Evolutionary conservation across 2,113 vertebrate species (phyloP), one percentile per base, ranked within the genome.

Genomic region (Glaucidium brasilianum): DNA sequence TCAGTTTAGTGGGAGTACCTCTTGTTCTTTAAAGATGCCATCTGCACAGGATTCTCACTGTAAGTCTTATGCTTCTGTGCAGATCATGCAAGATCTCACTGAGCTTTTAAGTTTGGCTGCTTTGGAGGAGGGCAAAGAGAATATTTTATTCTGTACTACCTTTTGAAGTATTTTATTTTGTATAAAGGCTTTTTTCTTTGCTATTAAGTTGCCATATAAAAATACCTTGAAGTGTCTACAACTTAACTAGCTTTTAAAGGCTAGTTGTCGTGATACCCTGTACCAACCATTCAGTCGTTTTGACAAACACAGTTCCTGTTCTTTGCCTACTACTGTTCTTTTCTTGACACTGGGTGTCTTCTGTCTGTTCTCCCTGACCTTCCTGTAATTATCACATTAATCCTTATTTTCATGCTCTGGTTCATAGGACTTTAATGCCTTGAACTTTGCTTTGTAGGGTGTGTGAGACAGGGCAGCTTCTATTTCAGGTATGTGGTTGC

Each of bases 1-100:
- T 97, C 96, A 96, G 95, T 91, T 92, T 96, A 67, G 97, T 97
- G 94, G 96, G 96, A 96, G 96, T 97, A 96, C 91, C 91, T 96
- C 95, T 96, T 92, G 94, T 97, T 97, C 95, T 94, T 93, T 77
- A 86, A 14, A 82, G 86, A 59, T 95, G 88, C 97, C 97, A 97
- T 97, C 96, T 97, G 97, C 97, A 53, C 94, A 93, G 91, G 78
- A 93, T 90, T 94, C 96, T 90, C 76, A 47, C 93, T 96, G 79
- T 29, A 88, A 94, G 90, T 45, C 94, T 92, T 78, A 15, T 58
- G 92, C 75, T 94, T 92, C 87, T 78, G 71, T 90, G 85, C 90
- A 85, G 80, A 92, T 68, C 80, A 14, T 32, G 11, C 77, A 83
- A 39, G 80, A 95, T 49, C 85, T 93, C 39, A 0, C 91, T 39